Evolutionary conservation across 2,797 vertebrate species (phyloP), one percentile per base, ranked within the genome.

Genomic region (Huso huso): DNA sequence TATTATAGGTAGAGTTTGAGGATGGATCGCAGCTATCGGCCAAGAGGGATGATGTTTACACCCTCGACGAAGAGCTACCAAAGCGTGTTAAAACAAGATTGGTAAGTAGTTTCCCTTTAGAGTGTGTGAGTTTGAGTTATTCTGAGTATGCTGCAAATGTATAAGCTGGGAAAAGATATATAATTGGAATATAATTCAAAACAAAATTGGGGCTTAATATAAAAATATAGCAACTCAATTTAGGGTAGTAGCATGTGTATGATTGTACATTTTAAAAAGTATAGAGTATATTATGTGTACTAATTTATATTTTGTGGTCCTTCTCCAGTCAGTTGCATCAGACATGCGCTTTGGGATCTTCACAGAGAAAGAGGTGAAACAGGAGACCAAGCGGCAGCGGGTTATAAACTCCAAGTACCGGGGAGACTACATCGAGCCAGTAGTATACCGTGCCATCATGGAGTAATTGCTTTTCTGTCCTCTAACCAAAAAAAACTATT

Each of bases 321-420:
- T 57, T 13, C 64, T 69, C 23, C 78, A 96, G 96, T 98, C 96
- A 0, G 87, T 98, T 82, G 96, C 96, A 1, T 99, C 96, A 3
- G 95, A 99, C 82, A 98, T 98, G 96, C 95, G 96, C 48, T 99
- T 97, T 0, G 96, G 95, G 80, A 91, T 98, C 81, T 99, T 99
- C 51, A 81, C 93, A 0, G 91, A 96, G 82, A 91, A 88, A 71
- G 90, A 96, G 6, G 93, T 96, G 70, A 95, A 93, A 65, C 89
- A 94, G 80, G 92, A 92, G 81, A 89, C 95, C 80, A 99, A 99
- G 83, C 86, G 96, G 69, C 96, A 99, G 51, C 87, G 96, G 49
- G 94, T 98, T 71, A 91, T 98, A 84, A 98, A 98, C 87, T 96
- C 95, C 5, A 90, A 93, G 51, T 99, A 99, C 87, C 88, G 93